These are phyloP conservation scores for Gymnodraco acuticeps DNA, from an alignment of 2,797 vertebrate genomes.

Conservation along the genomic window DNA sequence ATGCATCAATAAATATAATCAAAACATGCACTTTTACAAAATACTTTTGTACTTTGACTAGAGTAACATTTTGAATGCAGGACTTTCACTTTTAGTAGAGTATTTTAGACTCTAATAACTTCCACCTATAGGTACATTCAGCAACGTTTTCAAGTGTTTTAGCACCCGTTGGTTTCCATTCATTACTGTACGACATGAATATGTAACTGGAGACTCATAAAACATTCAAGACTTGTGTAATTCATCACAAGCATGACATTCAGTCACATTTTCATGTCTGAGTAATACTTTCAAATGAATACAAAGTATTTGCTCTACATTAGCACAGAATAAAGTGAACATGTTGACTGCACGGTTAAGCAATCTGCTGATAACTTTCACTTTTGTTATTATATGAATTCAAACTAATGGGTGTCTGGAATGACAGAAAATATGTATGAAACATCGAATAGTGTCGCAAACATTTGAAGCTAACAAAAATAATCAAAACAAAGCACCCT, in stretches of 20 bases:
- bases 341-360: background rate
- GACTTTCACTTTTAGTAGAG: too few relatives aligned
- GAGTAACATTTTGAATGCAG: too few relatives aligned
- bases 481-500: slow-evolving; percentile 1
- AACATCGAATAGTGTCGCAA: background rate
- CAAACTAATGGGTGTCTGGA: background rate
- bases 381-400: background rate
- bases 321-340: background rate
- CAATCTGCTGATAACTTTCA: accelerated
- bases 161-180: background rate
- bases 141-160: background rate
- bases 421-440: too few relatives aligned
- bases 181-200: background rate
- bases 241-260: background rate
- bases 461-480: slow-evolving; percentile 9
- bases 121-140: too few relatives aligned
- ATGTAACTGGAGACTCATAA: background rate
- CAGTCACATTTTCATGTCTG: background rate
- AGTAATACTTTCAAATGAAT: background rate
- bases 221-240: background rate
- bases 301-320: background rate
- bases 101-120: too few relatives aligned
- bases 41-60: too few relatives aligned
- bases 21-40: too few relatives aligned
- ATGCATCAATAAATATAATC: too few relatives aligned